Evolutionary conservation across 2,113 vertebrate species (phyloP).

Genomic region (Micromys minutus): DNA sequence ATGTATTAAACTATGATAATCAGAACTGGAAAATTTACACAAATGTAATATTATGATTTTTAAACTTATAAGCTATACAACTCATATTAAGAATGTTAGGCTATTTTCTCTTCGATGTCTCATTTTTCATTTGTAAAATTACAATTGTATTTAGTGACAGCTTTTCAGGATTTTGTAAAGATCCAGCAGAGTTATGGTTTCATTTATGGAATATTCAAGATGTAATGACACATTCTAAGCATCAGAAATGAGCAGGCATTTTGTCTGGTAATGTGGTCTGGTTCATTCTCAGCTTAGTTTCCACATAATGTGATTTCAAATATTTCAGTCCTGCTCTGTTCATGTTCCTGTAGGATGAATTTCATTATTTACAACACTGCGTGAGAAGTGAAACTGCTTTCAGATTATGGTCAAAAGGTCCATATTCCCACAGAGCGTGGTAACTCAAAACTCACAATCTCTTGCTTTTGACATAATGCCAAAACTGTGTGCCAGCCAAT

Average conservation of each 20-base stretch:
- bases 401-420: background rate
- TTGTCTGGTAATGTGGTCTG: background rate
- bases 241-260: background rate
- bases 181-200: background rate
- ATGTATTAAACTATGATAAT: background rate
- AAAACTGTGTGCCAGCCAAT: background rate
- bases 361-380: conserved; percentile 1
- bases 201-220: background rate
- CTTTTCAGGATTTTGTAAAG: background rate
- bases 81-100: background rate
- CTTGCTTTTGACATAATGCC: conserved; percentile 10
- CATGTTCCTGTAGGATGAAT: background rate
- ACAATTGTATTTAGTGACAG: background rate
- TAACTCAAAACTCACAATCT: conserved; percentile 24
- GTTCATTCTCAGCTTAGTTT: conserved; percentile 21
- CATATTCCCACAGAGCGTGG: background rate
- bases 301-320: background rate
- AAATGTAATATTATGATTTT: background rate
- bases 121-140: conserved; percentile 8
- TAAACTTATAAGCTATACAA: background rate
- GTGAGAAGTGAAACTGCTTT: background rate
- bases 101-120: background rate
- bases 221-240: background rate
- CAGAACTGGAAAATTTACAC: background rate
- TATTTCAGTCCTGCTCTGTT: background rate